Conservation (phyloP, 2,888 invertebrate genomes). For the Campaea margaritaria region DNA sequence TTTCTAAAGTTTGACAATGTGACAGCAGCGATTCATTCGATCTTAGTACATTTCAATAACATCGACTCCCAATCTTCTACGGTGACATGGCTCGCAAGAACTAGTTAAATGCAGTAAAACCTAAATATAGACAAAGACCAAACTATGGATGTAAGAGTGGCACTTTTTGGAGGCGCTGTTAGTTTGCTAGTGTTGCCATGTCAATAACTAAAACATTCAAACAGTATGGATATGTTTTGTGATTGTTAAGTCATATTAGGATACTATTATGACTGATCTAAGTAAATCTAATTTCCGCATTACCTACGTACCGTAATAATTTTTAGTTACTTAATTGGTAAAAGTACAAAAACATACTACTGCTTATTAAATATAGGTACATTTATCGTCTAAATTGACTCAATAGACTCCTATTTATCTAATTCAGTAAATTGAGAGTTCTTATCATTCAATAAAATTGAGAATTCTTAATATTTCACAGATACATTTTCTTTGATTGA, state of each 20-base stretch:
- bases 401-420: conserved; percentile 26
- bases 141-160: too few species aligned
- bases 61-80: too few species aligned
- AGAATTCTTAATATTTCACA: conserved; percentile 8
- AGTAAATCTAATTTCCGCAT: conserved; percentile 13
- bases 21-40: too few species aligned
- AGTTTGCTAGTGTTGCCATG: background rate
- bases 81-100: too few species aligned
- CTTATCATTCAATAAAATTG: conserved; percentile 10
- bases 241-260: too few species aligned
- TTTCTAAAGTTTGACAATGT: too few species aligned
- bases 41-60: too few species aligned
- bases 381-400: conserved; percentile 31
- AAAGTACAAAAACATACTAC: conserved; percentile 28
- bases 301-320: background rate
- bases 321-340: conserved; percentile 10
- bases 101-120: too few species aligned
- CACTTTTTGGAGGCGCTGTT: background rate
- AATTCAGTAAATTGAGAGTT: conserved; percentile 25
- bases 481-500: background rate
- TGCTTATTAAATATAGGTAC: conserved; percentile 18
- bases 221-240: too few species aligned
- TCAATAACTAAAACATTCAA: too few species aligned
- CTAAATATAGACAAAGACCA: too few species aligned
- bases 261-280: too few species aligned